Percentiles rank a stretch among this genome's conserved stretches.
These are phyloP conservation scores for Antheraea mylitta DNA, from an alignment of 1,140 invertebrate genomes.

Conservation along the genomic window DNA sequence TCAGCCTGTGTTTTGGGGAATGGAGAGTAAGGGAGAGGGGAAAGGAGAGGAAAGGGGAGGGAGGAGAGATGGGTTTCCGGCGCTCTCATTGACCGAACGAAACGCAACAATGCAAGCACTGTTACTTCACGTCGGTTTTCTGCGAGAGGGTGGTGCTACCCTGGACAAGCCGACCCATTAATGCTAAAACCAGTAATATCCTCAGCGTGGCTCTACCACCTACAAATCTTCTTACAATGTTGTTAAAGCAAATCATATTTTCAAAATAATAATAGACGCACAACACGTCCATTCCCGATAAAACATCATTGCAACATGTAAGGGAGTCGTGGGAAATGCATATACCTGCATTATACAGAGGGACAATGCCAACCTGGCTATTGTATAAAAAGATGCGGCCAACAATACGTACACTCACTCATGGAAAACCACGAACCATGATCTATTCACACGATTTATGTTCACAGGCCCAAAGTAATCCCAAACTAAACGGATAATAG, in stretches of 20 bases:
- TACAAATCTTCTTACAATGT: no score
- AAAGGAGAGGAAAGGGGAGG: no score
- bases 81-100: no score
- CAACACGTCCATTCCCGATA: constrained; percentile 2
- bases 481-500: neutral
- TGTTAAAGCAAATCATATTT: neutral
- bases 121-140: no score
- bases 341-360: constrained; percentile 26
- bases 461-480: neutral
- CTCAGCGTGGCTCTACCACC: no score
- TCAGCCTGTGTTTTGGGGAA: no score
- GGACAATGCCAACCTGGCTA: constrained; percentile 34
- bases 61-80: no score
- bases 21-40: no score
- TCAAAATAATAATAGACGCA: neutral
- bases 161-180: no score
- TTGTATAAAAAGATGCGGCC: constrained; percentile 41
- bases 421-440: constrained; percentile 41
- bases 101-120: no score
- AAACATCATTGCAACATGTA: constrained; percentile 4
- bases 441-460: constrained; percentile 30
- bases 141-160: no score
- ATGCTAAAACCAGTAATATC: no score
- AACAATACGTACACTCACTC: constrained; percentile 31
- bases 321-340: constrained; percentile 37